phyloP scores from a whole-genome alignment of 2,797 vertebrate genomes.

The Crax fasciolata region DNA sequence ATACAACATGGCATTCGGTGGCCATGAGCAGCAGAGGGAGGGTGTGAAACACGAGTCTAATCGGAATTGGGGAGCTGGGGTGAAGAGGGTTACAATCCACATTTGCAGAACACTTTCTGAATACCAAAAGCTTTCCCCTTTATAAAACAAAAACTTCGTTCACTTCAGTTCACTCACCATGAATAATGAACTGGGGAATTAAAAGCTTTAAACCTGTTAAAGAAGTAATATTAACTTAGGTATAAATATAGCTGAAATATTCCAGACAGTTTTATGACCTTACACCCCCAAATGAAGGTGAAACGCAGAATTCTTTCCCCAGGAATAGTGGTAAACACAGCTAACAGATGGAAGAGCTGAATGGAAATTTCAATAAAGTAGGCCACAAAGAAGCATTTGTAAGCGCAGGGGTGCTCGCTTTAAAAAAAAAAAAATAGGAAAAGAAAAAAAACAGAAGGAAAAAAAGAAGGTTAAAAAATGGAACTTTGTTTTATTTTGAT shows the following conservation, averaged over 20 bases:
- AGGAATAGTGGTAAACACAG: constrained; percentile 86
- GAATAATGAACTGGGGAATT: constrained; percentile 84
- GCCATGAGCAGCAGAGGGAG: background rate
- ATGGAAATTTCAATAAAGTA: constrained; percentile 90
- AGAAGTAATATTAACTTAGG: constrained; percentile 88
- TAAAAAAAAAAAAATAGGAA: constrained; percentile 60
- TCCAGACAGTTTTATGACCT: constrained; percentile 89
- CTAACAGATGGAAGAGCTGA: constrained; percentile 88
- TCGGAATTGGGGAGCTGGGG: constrained; percentile 40
- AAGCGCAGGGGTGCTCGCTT: constrained; percentile 83
- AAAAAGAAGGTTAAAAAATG: constrained; percentile 81
- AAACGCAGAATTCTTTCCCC: constrained; percentile 86
- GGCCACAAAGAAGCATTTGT: constrained; percentile 88
- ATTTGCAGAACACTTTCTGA: constrained; percentile 66
- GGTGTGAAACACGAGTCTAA: constrained; percentile 22
- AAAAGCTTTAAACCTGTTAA: constrained; percentile 88
- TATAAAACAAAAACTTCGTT: constrained; percentile 78
- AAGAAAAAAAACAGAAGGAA: fast-evolving
- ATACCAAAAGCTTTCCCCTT: constrained; percentile 74
- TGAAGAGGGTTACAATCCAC: constrained; percentile 56
- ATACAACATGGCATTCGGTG: constrained; percentile 20
- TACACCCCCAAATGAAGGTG: constrained; percentile 86
- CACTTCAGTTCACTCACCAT: constrained; percentile 72
- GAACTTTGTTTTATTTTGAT: constrained; percentile 87
- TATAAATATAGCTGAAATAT: constrained; percentile 89